These are phyloP conservation scores for Helicoverpa zea DNA, from an alignment of 1,140 invertebrate species.

Conservation along the genomic window DNA sequence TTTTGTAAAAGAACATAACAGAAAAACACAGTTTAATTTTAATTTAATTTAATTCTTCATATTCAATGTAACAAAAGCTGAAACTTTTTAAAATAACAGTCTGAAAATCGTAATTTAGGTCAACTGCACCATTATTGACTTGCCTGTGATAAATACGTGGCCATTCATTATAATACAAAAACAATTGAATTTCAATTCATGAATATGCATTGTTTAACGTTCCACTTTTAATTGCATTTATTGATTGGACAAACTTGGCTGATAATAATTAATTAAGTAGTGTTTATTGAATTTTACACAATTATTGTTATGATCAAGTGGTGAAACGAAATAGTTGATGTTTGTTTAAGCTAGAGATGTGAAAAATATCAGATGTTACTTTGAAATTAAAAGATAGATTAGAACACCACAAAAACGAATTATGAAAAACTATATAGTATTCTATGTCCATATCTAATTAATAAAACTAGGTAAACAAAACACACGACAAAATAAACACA, in stretches of 20 bases:
- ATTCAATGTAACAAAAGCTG: background rate
- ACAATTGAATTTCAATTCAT: slow-evolving; percentile 15
- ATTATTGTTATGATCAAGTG: background rate
- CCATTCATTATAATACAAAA: slow-evolving; percentile 11
- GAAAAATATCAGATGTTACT: background rate
- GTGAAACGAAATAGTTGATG: background rate
- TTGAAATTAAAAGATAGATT: background rate
- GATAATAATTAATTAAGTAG: background rate
- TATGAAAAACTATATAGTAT: too few relatives aligned
- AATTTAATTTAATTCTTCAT: background rate
- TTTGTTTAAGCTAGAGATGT: background rate
- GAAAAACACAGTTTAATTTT: too few relatives aligned
- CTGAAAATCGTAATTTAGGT: slow-evolving; percentile 3
- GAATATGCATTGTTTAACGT: slow-evolving; percentile 11
- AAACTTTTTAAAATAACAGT: background rate
- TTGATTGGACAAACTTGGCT: background rate
- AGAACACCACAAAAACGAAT: too few relatives aligned
- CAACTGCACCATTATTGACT: background rate
- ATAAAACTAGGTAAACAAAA: too few relatives aligned
- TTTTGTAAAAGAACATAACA: too few relatives aligned
- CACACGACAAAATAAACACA: background rate
- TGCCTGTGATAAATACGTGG: background rate
- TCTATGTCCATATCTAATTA: too few relatives aligned
- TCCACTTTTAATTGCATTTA: slow-evolving; percentile 15
- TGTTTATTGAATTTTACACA: background rate